Percentiles rank a stretch among this genome's conserved stretches.
Evolutionary conservation across 2,797 vertebrate genomes (phyloP).

Genomic region (Podarcis lilfordi): DNA sequence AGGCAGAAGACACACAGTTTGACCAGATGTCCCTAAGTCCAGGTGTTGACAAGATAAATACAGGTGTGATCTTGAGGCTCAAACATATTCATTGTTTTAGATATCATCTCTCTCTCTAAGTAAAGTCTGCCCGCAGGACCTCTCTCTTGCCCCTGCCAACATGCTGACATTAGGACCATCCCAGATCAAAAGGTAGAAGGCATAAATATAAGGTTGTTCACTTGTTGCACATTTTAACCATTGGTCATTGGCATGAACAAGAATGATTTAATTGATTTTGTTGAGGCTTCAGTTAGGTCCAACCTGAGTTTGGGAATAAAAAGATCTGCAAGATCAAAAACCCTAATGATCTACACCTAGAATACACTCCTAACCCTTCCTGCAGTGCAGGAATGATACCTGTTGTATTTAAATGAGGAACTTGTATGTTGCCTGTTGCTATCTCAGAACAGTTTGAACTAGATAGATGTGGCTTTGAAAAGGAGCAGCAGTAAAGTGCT

Average conservation of each 20-base stretch:
- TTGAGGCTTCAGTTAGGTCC: background rate
- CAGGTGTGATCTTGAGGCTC: conserved; percentile 10
- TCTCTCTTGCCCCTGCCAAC: background rate
- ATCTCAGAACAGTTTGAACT: background rate
- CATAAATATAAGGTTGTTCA: background rate
- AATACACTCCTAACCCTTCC: too few relatives aligned
- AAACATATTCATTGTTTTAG: background rate
- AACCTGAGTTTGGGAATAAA: background rate
- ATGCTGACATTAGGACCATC: background rate
- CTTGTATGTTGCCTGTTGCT: background rate
- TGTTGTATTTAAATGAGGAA: background rate
- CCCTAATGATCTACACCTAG: background rate
- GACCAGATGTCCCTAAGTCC: conserved; percentile 17
- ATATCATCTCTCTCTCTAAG: background rate
- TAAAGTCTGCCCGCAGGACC: conserved; percentile 3
- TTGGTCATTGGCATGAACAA: conserved; percentile 9
- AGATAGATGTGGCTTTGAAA: background rate
- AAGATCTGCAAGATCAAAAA: conserved; percentile 17
- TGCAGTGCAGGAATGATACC: too few relatives aligned
- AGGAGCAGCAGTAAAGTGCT: background rate
- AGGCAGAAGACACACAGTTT: background rate
- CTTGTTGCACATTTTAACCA: conserved; percentile 10
- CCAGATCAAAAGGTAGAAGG: background rate
- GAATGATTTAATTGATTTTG: conserved; percentile 7
- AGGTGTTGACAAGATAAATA: background rate